Evolutionary conservation across 2,888 invertebrate species (phyloP), one percentile per base, ranked within the genome.

Genomic region (Chrysolina americana): DNA sequence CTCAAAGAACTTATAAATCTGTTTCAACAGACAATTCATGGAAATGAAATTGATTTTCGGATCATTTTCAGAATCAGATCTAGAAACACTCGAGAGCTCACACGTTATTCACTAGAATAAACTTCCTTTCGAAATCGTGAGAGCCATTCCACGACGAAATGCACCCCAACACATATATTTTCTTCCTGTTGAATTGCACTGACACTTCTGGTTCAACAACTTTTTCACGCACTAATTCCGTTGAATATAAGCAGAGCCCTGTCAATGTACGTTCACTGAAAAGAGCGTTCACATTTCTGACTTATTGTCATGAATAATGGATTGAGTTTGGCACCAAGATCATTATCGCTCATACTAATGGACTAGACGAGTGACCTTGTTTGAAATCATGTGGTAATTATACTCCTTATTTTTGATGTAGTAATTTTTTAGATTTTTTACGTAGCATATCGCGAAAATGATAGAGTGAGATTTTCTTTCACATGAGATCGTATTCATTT

Each of bases 251-350:
- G 68, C 36, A 15, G 41, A 41, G 19, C 66, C 36, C 19, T 68
- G 68, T 68, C 68, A 68, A 68, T 68, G 68, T 36, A 68, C 50
- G 53, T 68, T 68, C 48, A n/a, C 50, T 41, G 48, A 11, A 68
- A 47, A 68, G 41, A 68, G 21, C 68, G 15, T 68, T 68, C 53
- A 53, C 68, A 68, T 68, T 53, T 48, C 68, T 41, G 48, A 68
- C 56, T 50, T 50, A 66, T 21, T 41, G 50, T 53, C 68, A 68
- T 68, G 68, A 68, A 68, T 68, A 68, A 68, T 53, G 53, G 53
- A 68, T 66, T 41, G 36, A 59, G 59, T 59, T 59, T 36, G 28
- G 15, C 59, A 53, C 36, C 53, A 53, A 68, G 68, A 68, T 68
- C 53, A 36, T 68, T 68, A 68, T 68, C 68, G 53, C 19, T 41